These are phyloP conservation scores for Sphaeridia pumilis DNA, from an alignment of 2,888 invertebrate genomes.

Conservation along the genomic window DNA sequence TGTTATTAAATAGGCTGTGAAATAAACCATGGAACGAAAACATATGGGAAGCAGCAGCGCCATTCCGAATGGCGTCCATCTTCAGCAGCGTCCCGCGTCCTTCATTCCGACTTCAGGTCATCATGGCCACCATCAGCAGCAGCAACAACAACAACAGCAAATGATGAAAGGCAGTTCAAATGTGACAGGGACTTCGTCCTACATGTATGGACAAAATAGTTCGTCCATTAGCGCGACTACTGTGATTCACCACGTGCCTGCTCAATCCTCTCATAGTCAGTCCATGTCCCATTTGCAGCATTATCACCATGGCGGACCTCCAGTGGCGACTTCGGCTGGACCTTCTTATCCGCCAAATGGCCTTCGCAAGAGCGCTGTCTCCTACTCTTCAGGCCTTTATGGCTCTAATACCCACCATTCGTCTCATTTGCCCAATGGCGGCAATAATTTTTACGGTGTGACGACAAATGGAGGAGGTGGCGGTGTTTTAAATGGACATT, in stretches of 20 bases:
- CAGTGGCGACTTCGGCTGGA: no score
- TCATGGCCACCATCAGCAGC: neutral
- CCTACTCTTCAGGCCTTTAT: neutral
- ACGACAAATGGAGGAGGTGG: constrained; percentile 10
- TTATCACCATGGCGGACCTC: no score
- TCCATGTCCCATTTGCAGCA: constrained; percentile 6
- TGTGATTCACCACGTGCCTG: neutral
- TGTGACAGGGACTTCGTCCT: no score
- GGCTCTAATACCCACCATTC: neutral
- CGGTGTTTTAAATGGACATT: constrained; percentile 15
- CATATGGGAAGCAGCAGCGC: no score
- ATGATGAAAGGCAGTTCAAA: no score
- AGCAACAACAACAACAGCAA: neutral
- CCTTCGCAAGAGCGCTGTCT: neutral
- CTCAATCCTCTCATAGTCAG: neutral
- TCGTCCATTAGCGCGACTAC: neutral
- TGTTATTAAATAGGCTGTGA: no score
- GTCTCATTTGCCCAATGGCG: neutral
- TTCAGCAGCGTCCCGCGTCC: constrained; percentile 11
- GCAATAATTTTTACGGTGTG: constrained; percentile 24
- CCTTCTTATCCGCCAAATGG: neutral
- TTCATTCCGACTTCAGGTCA: constrained; percentile 6
- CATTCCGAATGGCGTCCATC: constrained; percentile 4
- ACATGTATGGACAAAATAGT: neutral
- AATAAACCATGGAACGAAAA: no score